Conservation (phyloP, 1,140 invertebrate genomes). For the Zaprionus inermis region DNA sequence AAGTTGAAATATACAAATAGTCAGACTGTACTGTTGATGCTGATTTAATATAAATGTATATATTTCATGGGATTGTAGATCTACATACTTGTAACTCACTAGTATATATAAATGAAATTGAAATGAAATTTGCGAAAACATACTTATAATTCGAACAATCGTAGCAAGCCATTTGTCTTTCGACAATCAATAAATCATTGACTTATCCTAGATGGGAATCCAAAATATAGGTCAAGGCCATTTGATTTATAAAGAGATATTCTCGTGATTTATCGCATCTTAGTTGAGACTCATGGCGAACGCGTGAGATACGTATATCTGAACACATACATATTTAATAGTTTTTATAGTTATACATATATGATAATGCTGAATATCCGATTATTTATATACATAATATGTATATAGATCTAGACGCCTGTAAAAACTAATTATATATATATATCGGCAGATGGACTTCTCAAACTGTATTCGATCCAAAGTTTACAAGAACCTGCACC, state of each 20-base stretch:
- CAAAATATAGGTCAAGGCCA: slow-evolving; percentile 61
- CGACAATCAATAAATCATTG: slow-evolving; percentile 23
- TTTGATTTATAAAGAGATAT: slow-evolving; percentile 22
- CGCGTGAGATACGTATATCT: slow-evolving; percentile 9
- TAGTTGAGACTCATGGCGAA: background rate
- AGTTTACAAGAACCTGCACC: background rate
- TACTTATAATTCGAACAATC: background rate
- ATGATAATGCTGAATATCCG: slow-evolving; percentile 24
- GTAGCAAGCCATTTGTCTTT: slow-evolving; percentile 16
- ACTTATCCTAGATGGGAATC: slow-evolving; percentile 9
- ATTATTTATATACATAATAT: too few species aligned
- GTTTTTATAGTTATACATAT: slow-evolving; percentile 29
- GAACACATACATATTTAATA: slow-evolving; percentile 12
- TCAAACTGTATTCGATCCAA: background rate
- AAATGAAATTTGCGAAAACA: background rate
- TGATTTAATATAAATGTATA: background rate
- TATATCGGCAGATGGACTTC: background rate
- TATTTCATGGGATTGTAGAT: too few species aligned
- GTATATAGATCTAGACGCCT: slow-evolving; percentile 11
- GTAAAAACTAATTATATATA: background rate
- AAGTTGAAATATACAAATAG: background rate
- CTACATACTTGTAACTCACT: too few species aligned
- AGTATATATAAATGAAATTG: background rate
- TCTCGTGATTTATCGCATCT: slow-evolving; percentile 32
- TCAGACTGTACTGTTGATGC: background rate